Evolutionary conservation across 2,797 vertebrate species (phyloP), one percentile per base, ranked within the genome.

Genomic region (Chrosomus eos): DNA sequence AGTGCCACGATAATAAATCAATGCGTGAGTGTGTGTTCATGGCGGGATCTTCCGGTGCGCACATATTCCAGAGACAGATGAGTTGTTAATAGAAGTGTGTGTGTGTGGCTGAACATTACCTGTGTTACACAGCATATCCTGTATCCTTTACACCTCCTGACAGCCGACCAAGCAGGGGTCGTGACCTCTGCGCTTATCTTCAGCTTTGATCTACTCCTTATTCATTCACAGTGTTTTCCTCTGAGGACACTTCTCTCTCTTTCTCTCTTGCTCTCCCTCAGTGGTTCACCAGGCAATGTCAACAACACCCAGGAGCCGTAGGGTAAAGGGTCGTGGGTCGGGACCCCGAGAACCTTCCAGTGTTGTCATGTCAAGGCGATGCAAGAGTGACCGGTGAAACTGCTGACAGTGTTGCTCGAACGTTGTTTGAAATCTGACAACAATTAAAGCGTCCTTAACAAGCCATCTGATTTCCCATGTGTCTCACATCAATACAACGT

Each of bases 371-470:
- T 95, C 94, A 94, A 94, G 93, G 93, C 92, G 90, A 80, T 76
- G 81, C 67, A 48, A 13, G 67, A 86, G 60, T 80, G 84, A 84
- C 81, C 80, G n/a, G 7, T 81, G 78, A 76, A 87, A 78, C 62
- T 64, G 82, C 55, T 80, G 73, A 87, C 85, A 85, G 72, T 51
- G 31, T n/a, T 70, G 53, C 78, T 53, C 82, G 74, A 60, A 64
- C 51, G 23, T 78, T 84, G 80, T 92, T 87, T 89, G 88, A 92
- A 94, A 96, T 94, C 94, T 96, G 95, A 95, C 95, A 95, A 94
- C 94, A 94, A 95, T 96, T 95, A 95, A 85, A 85, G 64, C n/a
- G 43, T 76, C 40, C 68, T 82, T 87, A 87, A 81, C 66, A 66
- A 48, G 67, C 18, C 55, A 92, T 89, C 89, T 94, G 94, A 95